A percentile compares a stretch with the other conserved stretches of the same genome.
Evolutionary conservation across 2,888 invertebrate genomes (phyloP).

Genomic region (Ctena decussata): DNA sequence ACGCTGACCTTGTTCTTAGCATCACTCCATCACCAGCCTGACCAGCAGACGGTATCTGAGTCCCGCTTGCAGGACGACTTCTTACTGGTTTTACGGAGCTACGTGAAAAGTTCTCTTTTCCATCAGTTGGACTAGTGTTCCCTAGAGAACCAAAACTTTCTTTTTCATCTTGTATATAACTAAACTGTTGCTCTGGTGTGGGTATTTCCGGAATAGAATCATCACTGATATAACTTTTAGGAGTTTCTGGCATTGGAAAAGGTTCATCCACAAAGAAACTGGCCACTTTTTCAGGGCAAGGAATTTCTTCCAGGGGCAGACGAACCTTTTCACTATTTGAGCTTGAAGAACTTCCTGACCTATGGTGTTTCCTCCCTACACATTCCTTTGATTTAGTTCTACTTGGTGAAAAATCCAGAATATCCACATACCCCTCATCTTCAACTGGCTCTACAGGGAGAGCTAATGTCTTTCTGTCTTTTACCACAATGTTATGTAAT

Average conservation of each 20-base stretch:
- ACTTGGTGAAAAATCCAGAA: conserved; percentile 54
- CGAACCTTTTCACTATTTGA: conserved; percentile 53
- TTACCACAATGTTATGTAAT: not conserved
- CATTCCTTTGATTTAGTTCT: conserved; percentile 23
- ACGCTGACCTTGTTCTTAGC: not conserved
- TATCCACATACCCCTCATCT: conserved; percentile 69
- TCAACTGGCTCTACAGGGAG: conserved; percentile 34
- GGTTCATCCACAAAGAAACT: conserved; percentile 57
- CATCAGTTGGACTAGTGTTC: not conserved
- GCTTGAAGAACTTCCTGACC: conserved; percentile 58
- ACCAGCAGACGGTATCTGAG: not conserved
- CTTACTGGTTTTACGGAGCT: not conserved
- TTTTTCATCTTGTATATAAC: conserved; percentile 12
- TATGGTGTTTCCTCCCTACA: conserved; percentile 36
- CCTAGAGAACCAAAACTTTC: not conserved
- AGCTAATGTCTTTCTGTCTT: conserved; percentile 6
- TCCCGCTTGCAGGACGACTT: not conserved
- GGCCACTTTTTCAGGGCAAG: conserved; percentile 45
- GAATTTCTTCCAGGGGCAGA: conserved; percentile 34
- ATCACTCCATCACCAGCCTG: not conserved
- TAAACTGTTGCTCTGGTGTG: not conserved
- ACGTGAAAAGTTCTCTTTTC: not conserved
- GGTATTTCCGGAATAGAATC: conserved; percentile 17
- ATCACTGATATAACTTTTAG: conserved; percentile 38
- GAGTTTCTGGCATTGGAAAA: conserved; percentile 32